A percentile compares a stretch with the other conserved stretches of the same genome.
phyloP scores from a whole-genome alignment of 1,140 invertebrate genomes.

The Pseudoatta argentina region DNA sequence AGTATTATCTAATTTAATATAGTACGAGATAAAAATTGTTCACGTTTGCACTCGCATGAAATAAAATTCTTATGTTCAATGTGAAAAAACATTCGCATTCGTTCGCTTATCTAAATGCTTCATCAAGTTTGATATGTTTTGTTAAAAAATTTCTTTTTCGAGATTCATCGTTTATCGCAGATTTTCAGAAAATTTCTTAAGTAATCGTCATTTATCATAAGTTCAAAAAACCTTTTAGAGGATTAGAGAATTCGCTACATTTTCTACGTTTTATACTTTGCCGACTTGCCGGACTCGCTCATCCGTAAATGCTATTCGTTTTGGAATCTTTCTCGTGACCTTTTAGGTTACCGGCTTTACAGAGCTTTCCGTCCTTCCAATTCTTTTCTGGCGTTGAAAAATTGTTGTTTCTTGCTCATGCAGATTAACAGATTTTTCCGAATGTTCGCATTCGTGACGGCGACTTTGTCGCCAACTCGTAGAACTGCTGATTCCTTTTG shows the following conservation, averaged over 20 bases:
- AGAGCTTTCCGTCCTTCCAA: background rate
- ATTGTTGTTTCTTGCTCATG: conserved; percentile 71
- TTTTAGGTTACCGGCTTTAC: conserved; percentile 56
- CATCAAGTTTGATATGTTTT: background rate
- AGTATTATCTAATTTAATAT: background rate
- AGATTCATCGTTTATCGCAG: background rate
- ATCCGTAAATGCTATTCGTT: conserved; percentile 72
- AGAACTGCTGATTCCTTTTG: conserved; percentile 21
- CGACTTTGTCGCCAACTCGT: conserved; percentile 57
- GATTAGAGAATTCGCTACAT: conserved; percentile 72
- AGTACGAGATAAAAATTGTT: background rate
- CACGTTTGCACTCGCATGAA: background rate
- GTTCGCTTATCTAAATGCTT: background rate
- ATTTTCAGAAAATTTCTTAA: conserved; percentile 48
- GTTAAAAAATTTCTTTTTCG: background rate
- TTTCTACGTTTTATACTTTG: conserved; percentile 24
- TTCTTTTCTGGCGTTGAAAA: conserved; percentile 20
- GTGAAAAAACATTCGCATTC: background rate
- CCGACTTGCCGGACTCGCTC: conserved; percentile 64
- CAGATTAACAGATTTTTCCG: conserved; percentile 48
- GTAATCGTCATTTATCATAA: background rate
- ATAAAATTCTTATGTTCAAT: background rate
- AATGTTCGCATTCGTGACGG: conserved; percentile 12
- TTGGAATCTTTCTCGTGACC: conserved; percentile 66
- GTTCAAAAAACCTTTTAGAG: conserved; percentile 74